A percentile compares a stretch with the other conserved stretches of the same genome.
phyloP scores from a whole-genome alignment of 2,797 vertebrate species.

The Chromis chromis region DNA sequence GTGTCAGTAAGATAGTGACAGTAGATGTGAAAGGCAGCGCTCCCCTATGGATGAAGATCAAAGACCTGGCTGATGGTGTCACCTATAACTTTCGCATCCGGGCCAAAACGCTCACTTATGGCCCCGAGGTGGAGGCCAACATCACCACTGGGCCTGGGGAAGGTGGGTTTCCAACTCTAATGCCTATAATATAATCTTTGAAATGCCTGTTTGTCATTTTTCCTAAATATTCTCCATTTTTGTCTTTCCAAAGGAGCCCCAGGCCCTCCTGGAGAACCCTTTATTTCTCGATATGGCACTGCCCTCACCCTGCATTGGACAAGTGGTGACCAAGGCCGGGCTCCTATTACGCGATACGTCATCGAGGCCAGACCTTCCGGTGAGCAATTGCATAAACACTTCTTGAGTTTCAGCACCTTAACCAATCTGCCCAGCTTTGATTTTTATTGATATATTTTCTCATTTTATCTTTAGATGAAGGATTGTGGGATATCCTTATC shows the following conservation, averaged over 20 bases:
- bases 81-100: conserved; percentile 95
- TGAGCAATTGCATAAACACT: conserved; percentile 58
- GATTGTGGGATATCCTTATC: conserved; percentile 98
- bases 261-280: conserved; percentile 93
- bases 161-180: conserved; percentile 80
- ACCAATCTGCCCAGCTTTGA: background rate
- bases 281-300: conserved; percentile 92
- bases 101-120: conserved; percentile 94
- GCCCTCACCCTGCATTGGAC: conserved; percentile 97
- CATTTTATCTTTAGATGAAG: conserved; percentile 87
- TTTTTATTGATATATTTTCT: background rate
- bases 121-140: conserved; percentile 95
- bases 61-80: conserved; percentile 93
- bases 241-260: conserved; percentile 88
- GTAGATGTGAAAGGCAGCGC: conserved; percentile 95
- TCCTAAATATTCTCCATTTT: conserved; percentile 7
- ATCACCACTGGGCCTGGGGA: conserved; percentile 97
- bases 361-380: conserved; percentile 97
- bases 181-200: background rate
- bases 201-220: background rate
- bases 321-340: conserved; percentile 93
- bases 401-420: background rate
- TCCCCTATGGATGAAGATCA: conserved; percentile 96
- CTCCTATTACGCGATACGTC: conserved; percentile 95
- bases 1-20: conserved; percentile 98